Evolutionary conservation across 2,113 vertebrate species (phyloP).

Genomic region (Oncorhynchus tshawytscha): DNA sequence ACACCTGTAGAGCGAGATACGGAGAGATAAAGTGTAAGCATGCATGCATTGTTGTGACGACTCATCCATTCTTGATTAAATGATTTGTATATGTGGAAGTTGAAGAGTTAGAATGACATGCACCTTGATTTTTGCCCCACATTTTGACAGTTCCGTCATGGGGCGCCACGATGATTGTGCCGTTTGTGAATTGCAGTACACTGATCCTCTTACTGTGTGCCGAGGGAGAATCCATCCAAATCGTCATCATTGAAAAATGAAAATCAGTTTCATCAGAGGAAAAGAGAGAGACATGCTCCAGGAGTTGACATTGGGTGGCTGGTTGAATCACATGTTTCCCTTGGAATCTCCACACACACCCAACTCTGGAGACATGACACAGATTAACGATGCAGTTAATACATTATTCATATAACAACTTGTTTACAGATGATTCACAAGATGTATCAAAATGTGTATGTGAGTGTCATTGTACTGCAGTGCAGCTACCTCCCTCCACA

Average conservation of each 20-base stretch:
- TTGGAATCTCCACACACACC: conserved; percentile 69
- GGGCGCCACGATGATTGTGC: conserved; percentile 70
- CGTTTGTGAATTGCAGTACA: conserved; percentile 60
- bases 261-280: not conserved
- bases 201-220: conserved; percentile 70
- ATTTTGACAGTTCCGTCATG: conserved; percentile 72
- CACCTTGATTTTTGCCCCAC: conserved; percentile 75
- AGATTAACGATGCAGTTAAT: not conserved
- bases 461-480: not conserved
- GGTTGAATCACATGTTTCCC: conserved; percentile 74
- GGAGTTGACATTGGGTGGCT: conserved; percentile 7
- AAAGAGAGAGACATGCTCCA: conserved; percentile 44
- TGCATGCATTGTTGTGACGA: too few relatives aligned
- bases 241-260: not conserved
- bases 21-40: not conserved
- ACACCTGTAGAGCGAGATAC: conserved; percentile 45
- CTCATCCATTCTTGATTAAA: not conserved
- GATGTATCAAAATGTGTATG: not conserved
- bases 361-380: conserved; percentile 51
- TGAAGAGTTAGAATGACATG: too few relatives aligned
- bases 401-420: too few relatives aligned
- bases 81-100: not conserved
- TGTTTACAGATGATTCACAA: not conserved
- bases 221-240: conserved; percentile 40
- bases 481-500: conserved; percentile 45